Evolutionary conservation across 1,140 invertebrate species (phyloP), one percentile per base, ranked within the genome.

Genomic region (Reticulitermes speratus): DNA sequence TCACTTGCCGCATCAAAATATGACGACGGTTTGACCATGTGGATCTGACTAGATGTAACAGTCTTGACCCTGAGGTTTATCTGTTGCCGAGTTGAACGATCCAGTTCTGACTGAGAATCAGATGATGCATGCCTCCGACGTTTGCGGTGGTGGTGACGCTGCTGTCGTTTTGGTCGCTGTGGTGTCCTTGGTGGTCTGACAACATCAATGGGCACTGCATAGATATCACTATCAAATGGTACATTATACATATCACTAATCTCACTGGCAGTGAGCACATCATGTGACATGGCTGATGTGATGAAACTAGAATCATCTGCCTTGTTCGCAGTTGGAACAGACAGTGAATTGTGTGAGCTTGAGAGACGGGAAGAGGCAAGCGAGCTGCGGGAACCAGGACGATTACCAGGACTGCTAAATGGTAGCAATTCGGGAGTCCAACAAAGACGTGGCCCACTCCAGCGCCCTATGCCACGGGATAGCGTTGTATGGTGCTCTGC

Each of bases 171-270:
- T 88, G 92, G 90, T 16, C 90, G 90, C 55, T 89, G 88, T 19
- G 91, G 87, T 82, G 91, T 89, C 44, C 91, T 91, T 83, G 92
- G 90, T 87, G 94, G 94, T 88, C 93, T 90, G 11, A 96, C 93
- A 89, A 95, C 95, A 90, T 97, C 96, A 82, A 97, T 94, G 38
- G 96, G 96, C 81, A 97, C 94, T 11, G 96, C 95, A 89, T 97
- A 97, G 87, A 97, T 96, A 89, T 97, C 96, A 89, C 95, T 96
- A 88, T 96, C 96, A 88, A 96, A 95, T 81, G 96, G 96, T 81
- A 97, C 96, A 91, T 96, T 97, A 89, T 97, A 97, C 92, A 96
- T 94, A 89, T 97, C 96, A 48, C 95, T 95, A 48, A 96, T 96
- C 87, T 95, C 95, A 87, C 93, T 94, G 23, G 90, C 89, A 0